Evolutionary conservation across 2,888 invertebrate genomes (phyloP), one percentile per base, ranked within the genome.

Genomic region (Hartigia nigra): DNA sequence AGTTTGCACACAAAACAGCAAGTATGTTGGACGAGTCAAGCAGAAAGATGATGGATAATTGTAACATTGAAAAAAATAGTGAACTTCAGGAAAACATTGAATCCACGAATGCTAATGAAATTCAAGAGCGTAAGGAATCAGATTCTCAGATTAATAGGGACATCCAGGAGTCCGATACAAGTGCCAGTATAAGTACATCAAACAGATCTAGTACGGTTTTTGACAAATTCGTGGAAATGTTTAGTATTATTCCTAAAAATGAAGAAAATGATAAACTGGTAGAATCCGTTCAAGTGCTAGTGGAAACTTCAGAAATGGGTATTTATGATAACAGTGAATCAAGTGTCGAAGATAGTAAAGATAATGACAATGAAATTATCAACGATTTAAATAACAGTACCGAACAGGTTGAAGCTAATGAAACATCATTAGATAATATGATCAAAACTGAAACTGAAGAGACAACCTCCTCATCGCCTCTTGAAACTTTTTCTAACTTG

Each of bases 31-130:
- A 55, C 23, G 55, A 55, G 23, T 55, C 55, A 55, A 55, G 55
- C 9, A 55, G 55, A 55, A 23, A 5, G 23, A 55, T 55, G 55
- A 55, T 55, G 23, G 23, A 23, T 2, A 55, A 55, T 55, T 55
- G 9, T 55, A 55, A 55, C 55, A 74, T 72, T n/a, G 31, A 55
- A 76, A 14, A 76, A 55, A 74, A 74, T 75, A 34, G 11, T 5
- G 75, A 77, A 3, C 32, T 12, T 32, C 36, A 14, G 3, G 74
- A 79, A 32, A 69, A 76, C 31, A 23, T 74, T 11, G 35, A 34
- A n/a, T 35, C 31, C 32, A 74, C 70, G 12, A 76, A 75, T 31
- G 72, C 5, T 34, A 12, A 76, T 23, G 72, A 80, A 76, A 77
- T 32, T 55, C 70, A 76, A 72, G 35, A 32, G 37, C 70, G 32